A percentile compares a stretch with the other conserved stretches of the same genome.
These are phyloP conservation scores for Eupithecia subumbrata DNA, from an alignment of 2,888 invertebrate genomes.

Conservation along the genomic window DNA sequence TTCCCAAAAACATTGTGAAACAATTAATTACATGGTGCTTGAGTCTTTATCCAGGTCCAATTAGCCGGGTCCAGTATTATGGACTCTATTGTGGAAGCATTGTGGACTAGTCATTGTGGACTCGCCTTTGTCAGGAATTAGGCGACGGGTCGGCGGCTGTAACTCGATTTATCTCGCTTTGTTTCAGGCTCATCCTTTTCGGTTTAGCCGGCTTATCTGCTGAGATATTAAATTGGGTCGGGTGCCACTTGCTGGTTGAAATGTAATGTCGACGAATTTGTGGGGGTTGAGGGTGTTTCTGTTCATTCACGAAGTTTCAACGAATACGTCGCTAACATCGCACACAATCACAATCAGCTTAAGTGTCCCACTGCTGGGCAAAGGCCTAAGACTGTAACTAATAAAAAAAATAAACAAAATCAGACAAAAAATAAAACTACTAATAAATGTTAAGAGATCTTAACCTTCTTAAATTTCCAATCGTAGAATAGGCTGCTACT, in stretches of 20 bases:
- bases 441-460: background rate
- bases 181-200: constrained; percentile 36
- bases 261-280: background rate
- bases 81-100: constrained; percentile 9
- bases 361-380: background rate
- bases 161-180: constrained; percentile 41
- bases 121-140: constrained; percentile 30
- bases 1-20: constrained; percentile 36
- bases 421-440: no score
- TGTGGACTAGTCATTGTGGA: constrained; percentile 27
- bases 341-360: background rate
- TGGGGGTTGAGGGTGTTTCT: background rate
- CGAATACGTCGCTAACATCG: background rate
- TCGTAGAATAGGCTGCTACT: no score
- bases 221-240: constrained; percentile 31
- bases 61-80: constrained; percentile 30
- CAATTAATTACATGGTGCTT: constrained; percentile 41
- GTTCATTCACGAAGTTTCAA: background rate
- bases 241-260: constrained; percentile 6
- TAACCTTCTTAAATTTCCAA: background rate
- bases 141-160: constrained; percentile 26
- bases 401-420: no score
- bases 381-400: background rate
- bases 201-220: constrained; percentile 37
- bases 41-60: constrained; percentile 30